Evolutionary conservation across 1,140 invertebrate genomes (phyloP).

Genomic region (Agrypnia vestita): DNA sequence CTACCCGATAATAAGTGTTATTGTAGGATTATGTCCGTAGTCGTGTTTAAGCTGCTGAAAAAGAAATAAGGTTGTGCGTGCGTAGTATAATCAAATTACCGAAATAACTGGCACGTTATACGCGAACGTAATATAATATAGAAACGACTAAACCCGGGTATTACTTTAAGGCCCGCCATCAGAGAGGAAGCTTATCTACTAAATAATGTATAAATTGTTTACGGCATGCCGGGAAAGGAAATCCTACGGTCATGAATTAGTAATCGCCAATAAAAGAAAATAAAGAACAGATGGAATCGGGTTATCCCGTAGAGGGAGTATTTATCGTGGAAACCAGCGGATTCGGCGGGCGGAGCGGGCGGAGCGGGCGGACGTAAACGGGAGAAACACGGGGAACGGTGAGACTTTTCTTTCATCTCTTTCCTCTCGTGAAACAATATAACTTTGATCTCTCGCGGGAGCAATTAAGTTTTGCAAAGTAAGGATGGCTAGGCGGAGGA

Average conservation of each 20-base stretch:
- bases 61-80: no score
- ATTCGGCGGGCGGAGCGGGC: slow-evolving; percentile 17
- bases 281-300: slow-evolving; percentile 44
- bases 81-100: not conserved
- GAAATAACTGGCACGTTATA: not conserved
- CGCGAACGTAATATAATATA: not conserved
- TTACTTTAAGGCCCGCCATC: not conserved
- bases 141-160: not conserved
- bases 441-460: slow-evolving; percentile 60
- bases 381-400: slow-evolving; percentile 17
- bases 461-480: slow-evolving; percentile 60
- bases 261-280: slow-evolving; percentile 39
- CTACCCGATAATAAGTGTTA: no score
- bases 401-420: slow-evolving; percentile 32
- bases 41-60: no score
- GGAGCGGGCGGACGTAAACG: slow-evolving; percentile 1
- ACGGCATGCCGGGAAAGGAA: slow-evolving; percentile 37
- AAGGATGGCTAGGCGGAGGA: slow-evolving; percentile 50
- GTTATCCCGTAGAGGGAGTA: slow-evolving; percentile 30
- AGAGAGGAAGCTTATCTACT: not conserved
- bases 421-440: slow-evolving; percentile 54
- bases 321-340: slow-evolving; percentile 14
- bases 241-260: slow-evolving; percentile 31
- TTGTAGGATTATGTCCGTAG: no score
- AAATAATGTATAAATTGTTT: slow-evolving; percentile 33